phyloP scores from a whole-genome alignment of 2,113 vertebrate species.

The Strix aluco region DNA sequence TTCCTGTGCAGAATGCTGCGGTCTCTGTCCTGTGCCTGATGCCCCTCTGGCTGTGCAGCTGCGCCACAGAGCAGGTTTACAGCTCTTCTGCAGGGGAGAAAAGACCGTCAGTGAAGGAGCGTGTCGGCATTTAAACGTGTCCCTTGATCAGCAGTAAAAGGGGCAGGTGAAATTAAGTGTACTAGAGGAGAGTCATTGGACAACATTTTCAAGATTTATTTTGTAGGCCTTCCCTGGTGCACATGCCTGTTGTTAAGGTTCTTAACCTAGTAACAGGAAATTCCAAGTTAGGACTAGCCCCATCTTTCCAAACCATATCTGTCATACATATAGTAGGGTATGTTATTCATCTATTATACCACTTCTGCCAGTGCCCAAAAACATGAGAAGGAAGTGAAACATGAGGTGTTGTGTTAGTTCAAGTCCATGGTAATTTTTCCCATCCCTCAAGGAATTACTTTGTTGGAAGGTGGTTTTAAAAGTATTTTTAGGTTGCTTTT shows the following conservation, averaged over 20 bases:
- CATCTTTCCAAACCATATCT: conserved; percentile 9
- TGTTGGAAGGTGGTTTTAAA: conserved; percentile 27
- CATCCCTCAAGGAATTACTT: not conserved
- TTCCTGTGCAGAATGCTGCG: not conserved
- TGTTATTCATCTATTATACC: not conserved
- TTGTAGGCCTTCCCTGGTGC: conserved; percentile 41
- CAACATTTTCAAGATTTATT: not conserved
- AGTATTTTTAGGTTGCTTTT: conserved; percentile 42
- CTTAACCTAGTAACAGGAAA: conserved; percentile 55
- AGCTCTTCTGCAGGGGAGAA: not conserved
- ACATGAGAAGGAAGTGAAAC: not conserved
- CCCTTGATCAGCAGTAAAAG: conserved; percentile 18
- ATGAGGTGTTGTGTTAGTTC: not conserved
- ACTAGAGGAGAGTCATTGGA: not conserved
- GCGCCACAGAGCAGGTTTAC: not conserved
- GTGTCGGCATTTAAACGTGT: not conserved
- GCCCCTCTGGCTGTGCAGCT: not conserved
- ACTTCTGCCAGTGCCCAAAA: not conserved
- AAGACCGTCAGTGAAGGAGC: not conserved
- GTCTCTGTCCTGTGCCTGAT: not conserved
- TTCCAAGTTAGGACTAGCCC: conserved; percentile 36
- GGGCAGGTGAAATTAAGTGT: conserved; percentile 10
- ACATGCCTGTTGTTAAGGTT: conserved; percentile 45
- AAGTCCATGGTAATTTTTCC: not conserved
- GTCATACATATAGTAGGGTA: not conserved